These are phyloP conservation scores for Apis cerana DNA, from an alignment of 1,140 invertebrate species.

Conservation along the genomic window DNA sequence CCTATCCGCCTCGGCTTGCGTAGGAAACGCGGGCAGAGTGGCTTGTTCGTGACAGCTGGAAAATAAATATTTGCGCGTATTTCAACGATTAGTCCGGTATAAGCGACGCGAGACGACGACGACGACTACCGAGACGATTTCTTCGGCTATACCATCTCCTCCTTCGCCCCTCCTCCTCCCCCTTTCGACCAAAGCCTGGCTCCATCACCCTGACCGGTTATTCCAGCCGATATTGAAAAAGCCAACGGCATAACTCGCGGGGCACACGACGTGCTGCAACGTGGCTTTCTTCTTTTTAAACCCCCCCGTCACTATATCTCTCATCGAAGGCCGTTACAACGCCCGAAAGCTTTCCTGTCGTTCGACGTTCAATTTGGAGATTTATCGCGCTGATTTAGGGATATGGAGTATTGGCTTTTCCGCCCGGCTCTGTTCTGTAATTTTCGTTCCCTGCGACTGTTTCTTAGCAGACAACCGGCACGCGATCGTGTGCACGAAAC, in stretches of 20 bases:
- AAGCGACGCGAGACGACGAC: slow-evolving; percentile 63
- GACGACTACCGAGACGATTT: slow-evolving; percentile 55
- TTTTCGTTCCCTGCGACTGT: not conserved
- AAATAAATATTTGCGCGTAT: slow-evolving; percentile 73
- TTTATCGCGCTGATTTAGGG: slow-evolving; percentile 33
- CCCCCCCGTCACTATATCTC: not conserved
- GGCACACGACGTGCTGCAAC: slow-evolving; percentile 19
- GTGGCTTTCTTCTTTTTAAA: slow-evolving; percentile 11
- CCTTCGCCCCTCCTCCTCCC: no score
- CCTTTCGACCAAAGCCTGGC: not conserved
- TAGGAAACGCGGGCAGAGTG: slow-evolving; percentile 49
- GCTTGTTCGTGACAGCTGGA: slow-evolving; percentile 65
- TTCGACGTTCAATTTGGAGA: slow-evolving; percentile 29
- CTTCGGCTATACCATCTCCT: slow-evolving; percentile 7
- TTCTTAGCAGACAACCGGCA: not conserved
- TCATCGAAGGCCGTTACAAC: not conserved
- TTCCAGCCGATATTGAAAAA: slow-evolving; percentile 36
- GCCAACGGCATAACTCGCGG: slow-evolving; percentile 12
- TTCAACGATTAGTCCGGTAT: slow-evolving; percentile 70
- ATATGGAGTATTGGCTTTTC: slow-evolving; percentile 18
- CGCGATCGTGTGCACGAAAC: not conserved
- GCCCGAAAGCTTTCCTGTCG: slow-evolving; percentile 9
- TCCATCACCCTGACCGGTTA: slow-evolving; percentile 21
- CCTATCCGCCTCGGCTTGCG: slow-evolving; percentile 38
- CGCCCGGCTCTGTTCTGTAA: not conserved